Evolutionary conservation across 2,113 vertebrate species (phyloP).

Genomic region (Chrysochloris asiatica): DNA sequence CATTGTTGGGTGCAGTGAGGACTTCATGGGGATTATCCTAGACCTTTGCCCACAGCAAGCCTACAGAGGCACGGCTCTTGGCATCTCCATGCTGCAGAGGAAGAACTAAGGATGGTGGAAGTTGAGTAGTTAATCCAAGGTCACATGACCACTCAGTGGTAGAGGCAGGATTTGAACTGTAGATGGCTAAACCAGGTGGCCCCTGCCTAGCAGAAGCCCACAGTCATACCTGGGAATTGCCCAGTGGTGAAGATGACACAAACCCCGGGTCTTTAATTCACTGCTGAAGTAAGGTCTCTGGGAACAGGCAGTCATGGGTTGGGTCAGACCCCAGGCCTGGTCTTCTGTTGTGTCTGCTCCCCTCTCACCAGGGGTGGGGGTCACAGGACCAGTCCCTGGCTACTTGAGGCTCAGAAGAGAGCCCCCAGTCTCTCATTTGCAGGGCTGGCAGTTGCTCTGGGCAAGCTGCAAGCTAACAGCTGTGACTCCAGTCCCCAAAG

Average conservation of each 20-base stretch:
- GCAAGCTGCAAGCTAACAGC: conserved; percentile 71
- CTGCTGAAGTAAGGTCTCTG: neutral
- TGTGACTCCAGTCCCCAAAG: conserved; percentile 51
- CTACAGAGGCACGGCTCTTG: fast-evolving
- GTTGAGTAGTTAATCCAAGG: neutral
- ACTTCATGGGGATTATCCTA: fast-evolving
- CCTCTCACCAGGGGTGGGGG: neutral
- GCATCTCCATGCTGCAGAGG: neutral
- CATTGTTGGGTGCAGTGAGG: neutral
- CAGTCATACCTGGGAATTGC: neutral
- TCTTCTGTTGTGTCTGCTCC: neutral
- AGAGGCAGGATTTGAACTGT: neutral
- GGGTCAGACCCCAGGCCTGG: neutral
- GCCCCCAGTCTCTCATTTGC: neutral
- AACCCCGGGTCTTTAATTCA: neutral
- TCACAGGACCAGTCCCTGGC: neutral
- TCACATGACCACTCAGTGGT: neutral
- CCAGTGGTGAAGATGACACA: neutral
- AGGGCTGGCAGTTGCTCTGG: neutral
- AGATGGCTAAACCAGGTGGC: neutral
- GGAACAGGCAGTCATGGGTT: neutral
- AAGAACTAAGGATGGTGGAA: neutral
- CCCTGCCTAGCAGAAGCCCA: neutral
- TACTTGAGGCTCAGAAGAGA: neutral
- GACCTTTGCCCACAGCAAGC: neutral